phyloP scores from a whole-genome alignment of 2,888 invertebrate species.

The Minunthozetes semirufus region DNA sequence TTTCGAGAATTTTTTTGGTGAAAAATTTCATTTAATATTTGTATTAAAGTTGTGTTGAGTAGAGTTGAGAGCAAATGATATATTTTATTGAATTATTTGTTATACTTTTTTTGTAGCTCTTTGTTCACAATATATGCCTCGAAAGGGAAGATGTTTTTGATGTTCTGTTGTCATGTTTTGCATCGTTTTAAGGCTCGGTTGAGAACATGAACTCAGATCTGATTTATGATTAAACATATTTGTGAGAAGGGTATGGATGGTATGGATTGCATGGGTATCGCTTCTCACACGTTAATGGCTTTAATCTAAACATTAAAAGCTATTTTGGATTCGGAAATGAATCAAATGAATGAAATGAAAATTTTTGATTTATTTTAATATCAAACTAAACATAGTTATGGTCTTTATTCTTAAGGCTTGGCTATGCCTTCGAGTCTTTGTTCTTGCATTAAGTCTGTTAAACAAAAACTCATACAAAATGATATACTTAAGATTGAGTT shows the following conservation, averaged over 20 bases:
- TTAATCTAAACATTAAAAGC: conserved; percentile 23
- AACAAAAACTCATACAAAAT: neutral
- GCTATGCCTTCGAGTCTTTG: neutral
- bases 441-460: neutral
- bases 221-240: conserved; percentile 24
- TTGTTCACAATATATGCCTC: neutral
- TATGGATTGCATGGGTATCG: neutral
- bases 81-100: neutral
- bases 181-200: neutral
- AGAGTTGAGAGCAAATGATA: neutral
- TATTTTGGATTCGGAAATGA: conserved; percentile 12
- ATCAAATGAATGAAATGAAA: no score
- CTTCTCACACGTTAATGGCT: neutral
- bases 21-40: neutral
- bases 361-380: neutral
- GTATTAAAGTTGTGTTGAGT: no score
- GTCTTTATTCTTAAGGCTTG: neutral
- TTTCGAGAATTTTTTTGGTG: neutral
- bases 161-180: neutral
- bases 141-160: neutral
- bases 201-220: neutral
- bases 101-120: neutral
- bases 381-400: neutral
- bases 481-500: neutral
- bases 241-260: neutral